Conservation (phyloP, 2,113 vertebrate genomes). For the Forbesichthys agassizii region DNA sequence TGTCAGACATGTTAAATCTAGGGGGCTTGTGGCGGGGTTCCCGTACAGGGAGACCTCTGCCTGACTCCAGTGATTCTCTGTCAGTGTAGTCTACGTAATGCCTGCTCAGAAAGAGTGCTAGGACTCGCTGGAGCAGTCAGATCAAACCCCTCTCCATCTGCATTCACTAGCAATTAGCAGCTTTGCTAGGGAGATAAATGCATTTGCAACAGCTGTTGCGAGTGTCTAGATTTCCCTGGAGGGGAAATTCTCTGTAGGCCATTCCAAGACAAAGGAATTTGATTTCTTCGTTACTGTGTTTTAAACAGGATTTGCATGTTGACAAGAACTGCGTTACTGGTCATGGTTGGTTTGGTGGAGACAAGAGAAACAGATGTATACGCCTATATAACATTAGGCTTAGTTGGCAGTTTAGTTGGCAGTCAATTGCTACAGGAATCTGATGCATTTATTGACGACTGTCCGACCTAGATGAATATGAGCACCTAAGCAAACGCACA, state of each 20-base stretch:
- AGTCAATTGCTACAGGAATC: constrained; percentile 5
- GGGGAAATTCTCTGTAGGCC: constrained; percentile 39
- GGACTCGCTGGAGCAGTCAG: constrained; percentile 35
- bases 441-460: constrained; percentile 36
- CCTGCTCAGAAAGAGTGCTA: constrained; percentile 26
- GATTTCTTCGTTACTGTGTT: neutral
- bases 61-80: constrained; percentile 37
- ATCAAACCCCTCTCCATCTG: constrained; percentile 53
- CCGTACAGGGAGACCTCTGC: constrained; percentile 33
- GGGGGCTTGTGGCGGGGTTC: constrained; percentile 19
- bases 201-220: constrained; percentile 60
- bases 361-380: neutral
- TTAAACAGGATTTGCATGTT: constrained; percentile 4
- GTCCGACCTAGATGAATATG: constrained; percentile 48
- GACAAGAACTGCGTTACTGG: neutral
- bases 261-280: constrained; percentile 16
- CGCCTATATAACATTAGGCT: neutral
- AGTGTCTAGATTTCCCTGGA: constrained; percentile 44
- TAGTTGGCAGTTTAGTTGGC: too few relatives aligned
- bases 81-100: constrained; percentile 25
- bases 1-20: constrained; percentile 31
- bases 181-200: constrained; percentile 58
- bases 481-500: too few relatives aligned
- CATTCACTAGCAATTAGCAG: constrained; percentile 62
- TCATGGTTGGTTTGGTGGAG: neutral